phyloP scores from a whole-genome alignment of 2,888 invertebrate species.

The Nemotelus nigrinus region DNA sequence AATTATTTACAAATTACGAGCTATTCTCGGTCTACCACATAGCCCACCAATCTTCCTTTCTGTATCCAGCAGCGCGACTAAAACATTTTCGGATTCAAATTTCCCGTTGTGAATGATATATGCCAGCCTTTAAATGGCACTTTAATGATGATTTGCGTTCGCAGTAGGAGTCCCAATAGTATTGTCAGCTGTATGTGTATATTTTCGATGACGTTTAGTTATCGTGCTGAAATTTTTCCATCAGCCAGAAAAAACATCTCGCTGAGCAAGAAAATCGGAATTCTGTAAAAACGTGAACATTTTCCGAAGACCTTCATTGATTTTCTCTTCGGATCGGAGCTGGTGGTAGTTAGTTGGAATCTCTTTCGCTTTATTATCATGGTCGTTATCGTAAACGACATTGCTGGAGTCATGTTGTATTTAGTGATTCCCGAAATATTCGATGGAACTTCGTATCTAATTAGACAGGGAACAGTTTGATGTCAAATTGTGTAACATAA shows the following conservation, averaged over 20 bases:
- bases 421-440: background rate
- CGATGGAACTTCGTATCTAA: constrained; percentile 19
- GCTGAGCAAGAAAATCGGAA: too few species aligned
- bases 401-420: too few species aligned
- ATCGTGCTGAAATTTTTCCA: too few species aligned
- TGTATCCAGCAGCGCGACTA: background rate
- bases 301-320: too few species aligned
- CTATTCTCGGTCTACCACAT: background rate
- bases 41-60: background rate
- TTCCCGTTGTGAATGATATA: constrained; percentile 41
- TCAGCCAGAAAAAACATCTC: too few species aligned
- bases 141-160: constrained; percentile 42
- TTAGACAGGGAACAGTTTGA: constrained; percentile 15
- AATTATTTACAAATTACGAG: background rate
- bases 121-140: constrained; percentile 43
- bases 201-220: too few species aligned
- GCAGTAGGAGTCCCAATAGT: constrained; percentile 22
- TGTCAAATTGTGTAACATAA: constrained; percentile 31
- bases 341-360: too few species aligned
- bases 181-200: too few species aligned
- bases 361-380: too few species aligned
- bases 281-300: too few species aligned
- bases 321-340: too few species aligned
- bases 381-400: too few species aligned
- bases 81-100: constrained; percentile 38